phyloP scores from a whole-genome alignment of 2,113 vertebrate genomes.

The Dicrurus megarhynchus region DNA sequence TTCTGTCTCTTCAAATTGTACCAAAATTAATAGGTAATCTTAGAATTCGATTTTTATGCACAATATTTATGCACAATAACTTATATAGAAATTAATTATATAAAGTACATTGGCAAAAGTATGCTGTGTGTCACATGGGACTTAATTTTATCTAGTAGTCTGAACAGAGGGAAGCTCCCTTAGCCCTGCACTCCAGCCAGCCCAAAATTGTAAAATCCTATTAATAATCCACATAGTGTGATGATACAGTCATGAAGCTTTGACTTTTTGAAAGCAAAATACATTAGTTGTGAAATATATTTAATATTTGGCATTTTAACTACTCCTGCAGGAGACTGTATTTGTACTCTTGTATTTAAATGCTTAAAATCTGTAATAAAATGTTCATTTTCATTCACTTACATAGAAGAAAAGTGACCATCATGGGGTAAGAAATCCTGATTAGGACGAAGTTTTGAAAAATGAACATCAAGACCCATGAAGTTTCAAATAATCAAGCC shows the following conservation, averaged over 20 bases:
- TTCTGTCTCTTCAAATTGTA: not conserved
- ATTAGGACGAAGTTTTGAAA: not conserved
- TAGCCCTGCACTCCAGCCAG: not conserved
- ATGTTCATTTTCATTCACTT: not conserved
- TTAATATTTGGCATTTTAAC: not conserved
- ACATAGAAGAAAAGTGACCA: rapidly evolving
- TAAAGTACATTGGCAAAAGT: not conserved
- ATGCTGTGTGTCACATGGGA: not conserved
- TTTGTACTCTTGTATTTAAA: not conserved
- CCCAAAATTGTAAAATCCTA: not conserved
- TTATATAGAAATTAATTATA: not conserved
- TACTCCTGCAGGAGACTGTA: not conserved
- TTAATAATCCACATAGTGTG: not conserved
- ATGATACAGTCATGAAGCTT: not conserved
- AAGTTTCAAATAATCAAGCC: not conserved
- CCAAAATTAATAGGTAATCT: not conserved
- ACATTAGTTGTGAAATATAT: not conserved
- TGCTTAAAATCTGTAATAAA: not conserved
- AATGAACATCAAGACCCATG: not conserved
- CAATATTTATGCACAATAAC: not conserved
- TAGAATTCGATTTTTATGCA: not conserved
- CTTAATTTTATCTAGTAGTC: not conserved
- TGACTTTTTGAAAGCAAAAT: not conserved
- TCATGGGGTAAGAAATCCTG: not conserved
- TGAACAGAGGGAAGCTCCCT: not conserved